These are phyloP conservation scores for Zophobas morio DNA, from an alignment of 1,140 invertebrate species.

Conservation along the genomic window DNA sequence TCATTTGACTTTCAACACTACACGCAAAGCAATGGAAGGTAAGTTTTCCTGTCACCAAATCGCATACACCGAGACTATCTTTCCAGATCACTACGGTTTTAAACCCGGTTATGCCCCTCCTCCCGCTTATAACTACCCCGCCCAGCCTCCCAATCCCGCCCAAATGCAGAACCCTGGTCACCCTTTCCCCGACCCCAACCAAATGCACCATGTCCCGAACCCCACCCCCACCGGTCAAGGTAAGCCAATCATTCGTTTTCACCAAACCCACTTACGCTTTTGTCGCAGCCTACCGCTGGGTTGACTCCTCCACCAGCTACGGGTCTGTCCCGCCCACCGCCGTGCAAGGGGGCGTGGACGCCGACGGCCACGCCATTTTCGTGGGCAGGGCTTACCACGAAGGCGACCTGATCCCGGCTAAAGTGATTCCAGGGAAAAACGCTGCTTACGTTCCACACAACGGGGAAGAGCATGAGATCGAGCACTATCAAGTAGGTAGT, in stretches of 20 bases:
- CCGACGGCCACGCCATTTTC: constrained; percentile 79
- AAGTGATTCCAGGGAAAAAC: constrained; percentile 79
- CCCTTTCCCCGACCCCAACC: background rate
- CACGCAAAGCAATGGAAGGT: constrained; percentile 12
- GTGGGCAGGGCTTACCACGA: constrained; percentile 81
- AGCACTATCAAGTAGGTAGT: constrained; percentile 7
- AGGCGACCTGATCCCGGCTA: constrained; percentile 82
- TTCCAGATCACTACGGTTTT: constrained; percentile 20
- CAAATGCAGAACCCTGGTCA: background rate
- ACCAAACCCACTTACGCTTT: background rate
- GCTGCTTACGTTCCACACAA: constrained; percentile 76
- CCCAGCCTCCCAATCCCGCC: background rate
- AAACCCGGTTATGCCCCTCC: constrained; percentile 2
- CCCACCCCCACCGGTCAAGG: constrained; percentile 4
- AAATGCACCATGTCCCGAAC: background rate
- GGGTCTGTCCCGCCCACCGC: constrained; percentile 67
- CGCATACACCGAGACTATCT: background rate
- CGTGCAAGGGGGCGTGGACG: constrained; percentile 79
- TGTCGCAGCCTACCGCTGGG: constrained; percentile 57
- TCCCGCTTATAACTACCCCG: background rate
- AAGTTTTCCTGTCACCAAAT: background rate
- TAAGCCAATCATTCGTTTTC: background rate
- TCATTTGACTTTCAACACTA: background rate
- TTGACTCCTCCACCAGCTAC: constrained; percentile 52
- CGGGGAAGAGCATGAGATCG: constrained; percentile 72